Conservation (phyloP, 1,140 invertebrate species). For the Penaeus chinensis region DNA sequence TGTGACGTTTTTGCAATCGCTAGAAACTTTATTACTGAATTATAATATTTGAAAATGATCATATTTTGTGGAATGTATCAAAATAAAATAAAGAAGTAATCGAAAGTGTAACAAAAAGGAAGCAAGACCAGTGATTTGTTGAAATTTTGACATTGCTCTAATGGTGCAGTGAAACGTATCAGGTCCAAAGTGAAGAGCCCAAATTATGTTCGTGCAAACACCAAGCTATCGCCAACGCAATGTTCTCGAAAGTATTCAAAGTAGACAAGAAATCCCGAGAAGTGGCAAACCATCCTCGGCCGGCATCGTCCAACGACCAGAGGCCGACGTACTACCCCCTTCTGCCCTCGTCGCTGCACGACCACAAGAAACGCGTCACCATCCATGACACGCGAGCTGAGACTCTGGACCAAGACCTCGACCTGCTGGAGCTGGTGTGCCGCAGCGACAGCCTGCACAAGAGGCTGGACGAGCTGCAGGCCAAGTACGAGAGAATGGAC, state of each 20-base stretch:
- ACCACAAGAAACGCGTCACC: slow-evolving; percentile 12
- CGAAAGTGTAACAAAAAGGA: too few relatives aligned
- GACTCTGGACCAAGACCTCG: slow-evolving; percentile 45
- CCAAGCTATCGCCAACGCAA: background rate
- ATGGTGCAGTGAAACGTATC: background rate
- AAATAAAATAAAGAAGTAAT: too few relatives aligned
- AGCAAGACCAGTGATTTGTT: too few relatives aligned
- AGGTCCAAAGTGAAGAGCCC: too few relatives aligned
- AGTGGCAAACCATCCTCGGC: background rate
- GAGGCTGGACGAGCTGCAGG: slow-evolving; percentile 52
- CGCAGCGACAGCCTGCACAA: slow-evolving; percentile 48
- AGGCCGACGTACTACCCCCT: slow-evolving; percentile 36
- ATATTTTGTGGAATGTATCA: too few relatives aligned
- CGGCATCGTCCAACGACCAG: slow-evolving; percentile 18
- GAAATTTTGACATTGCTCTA: too few relatives aligned
- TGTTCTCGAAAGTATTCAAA: slow-evolving; percentile 52
- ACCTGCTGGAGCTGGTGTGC: slow-evolving; percentile 52
- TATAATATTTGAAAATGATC: too few relatives aligned
- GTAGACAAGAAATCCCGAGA: slow-evolving; percentile 37
- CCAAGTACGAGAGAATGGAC: slow-evolving; percentile 55
- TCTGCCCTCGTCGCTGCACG: slow-evolving; percentile 12
- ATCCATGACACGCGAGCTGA: slow-evolving; percentile 19
- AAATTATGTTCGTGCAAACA: background rate
- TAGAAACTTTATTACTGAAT: too few relatives aligned
- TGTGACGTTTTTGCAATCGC: too few relatives aligned